These are phyloP conservation scores for Eriosoma lanigerum DNA, from an alignment of 1,140 invertebrate species.

Conservation along the genomic window DNA sequence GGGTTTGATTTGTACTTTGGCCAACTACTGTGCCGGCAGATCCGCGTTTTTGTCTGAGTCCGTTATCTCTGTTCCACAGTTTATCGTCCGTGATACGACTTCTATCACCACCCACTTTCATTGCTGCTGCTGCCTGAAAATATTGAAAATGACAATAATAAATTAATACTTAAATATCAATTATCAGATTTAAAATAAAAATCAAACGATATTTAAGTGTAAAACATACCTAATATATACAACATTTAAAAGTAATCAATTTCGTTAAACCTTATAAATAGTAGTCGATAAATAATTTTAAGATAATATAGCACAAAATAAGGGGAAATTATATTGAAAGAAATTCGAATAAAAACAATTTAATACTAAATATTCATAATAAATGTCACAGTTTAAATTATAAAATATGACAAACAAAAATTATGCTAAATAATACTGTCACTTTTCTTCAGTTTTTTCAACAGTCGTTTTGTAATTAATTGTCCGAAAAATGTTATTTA, in stretches of 20 bases:
- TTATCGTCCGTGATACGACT: constrained; percentile 40
- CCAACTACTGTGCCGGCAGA: constrained; percentile 34
- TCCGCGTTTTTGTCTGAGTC: constrained; percentile 36
- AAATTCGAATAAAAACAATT: background rate
- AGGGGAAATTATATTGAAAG: background rate
- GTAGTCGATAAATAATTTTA: background rate
- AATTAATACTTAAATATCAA: too few relatives aligned
- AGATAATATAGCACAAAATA: background rate
- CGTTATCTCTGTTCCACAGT: constrained; percentile 34
- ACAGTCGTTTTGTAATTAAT: constrained; percentile 11
- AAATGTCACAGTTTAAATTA: background rate
- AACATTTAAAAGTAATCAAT: background rate
- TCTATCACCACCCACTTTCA: constrained; percentile 37
- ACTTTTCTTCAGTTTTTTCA: background rate
- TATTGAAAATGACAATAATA: too few relatives aligned
- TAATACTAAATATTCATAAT: background rate
- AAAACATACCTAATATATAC: too few relatives aligned
- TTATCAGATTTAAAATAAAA: too few relatives aligned
- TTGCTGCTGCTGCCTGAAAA: constrained; percentile 31
- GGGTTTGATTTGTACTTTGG: constrained; percentile 17
- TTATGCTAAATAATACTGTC: background rate
- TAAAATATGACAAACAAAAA: background rate
- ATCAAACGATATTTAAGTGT: too few relatives aligned
- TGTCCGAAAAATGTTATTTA: background rate
- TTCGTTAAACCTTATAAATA: background rate